phyloP scores from a whole-genome alignment of 2,113 vertebrate species.

The Trinectes maculatus region DNA sequence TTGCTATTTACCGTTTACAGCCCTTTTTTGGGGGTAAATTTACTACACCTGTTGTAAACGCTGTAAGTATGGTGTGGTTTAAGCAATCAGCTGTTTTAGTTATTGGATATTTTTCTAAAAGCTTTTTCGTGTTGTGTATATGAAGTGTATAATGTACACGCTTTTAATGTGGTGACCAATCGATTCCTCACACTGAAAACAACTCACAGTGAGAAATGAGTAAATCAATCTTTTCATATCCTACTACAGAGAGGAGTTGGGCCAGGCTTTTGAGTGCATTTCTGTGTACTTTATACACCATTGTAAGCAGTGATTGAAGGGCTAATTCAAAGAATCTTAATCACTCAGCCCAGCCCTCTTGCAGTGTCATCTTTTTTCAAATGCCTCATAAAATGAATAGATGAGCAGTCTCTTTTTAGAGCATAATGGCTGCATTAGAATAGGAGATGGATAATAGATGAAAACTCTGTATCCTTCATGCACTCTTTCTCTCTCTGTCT shows the following conservation, averaged over 20 bases:
- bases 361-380: constrained; percentile 71
- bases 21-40: constrained; percentile 36
- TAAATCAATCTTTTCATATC: constrained; percentile 71
- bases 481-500: constrained; percentile 42
- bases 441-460: constrained; percentile 70
- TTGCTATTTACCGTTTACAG: constrained; percentile 48
- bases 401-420: constrained; percentile 73
- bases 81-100: constrained; percentile 52
- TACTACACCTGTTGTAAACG: constrained; percentile 57
- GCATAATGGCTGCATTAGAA: constrained; percentile 76
- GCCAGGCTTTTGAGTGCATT: constrained; percentile 65
- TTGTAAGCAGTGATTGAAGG: constrained; percentile 65
- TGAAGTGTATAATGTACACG: constrained; percentile 52
- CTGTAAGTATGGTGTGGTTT: constrained; percentile 26
- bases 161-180: constrained; percentile 74
- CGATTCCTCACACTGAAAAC: constrained; percentile 59
- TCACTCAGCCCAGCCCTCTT: constrained; percentile 63
- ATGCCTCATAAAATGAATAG: constrained; percentile 73
- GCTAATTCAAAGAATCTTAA: constrained; percentile 71
- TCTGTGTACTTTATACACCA: constrained; percentile 68
- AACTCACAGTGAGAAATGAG: constrained; percentile 55
- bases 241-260: constrained; percentile 28
- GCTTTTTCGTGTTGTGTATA: constrained; percentile 65
- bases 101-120: constrained; percentile 67
- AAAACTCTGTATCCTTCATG: constrained; percentile 61